Base-by-base conservation (phyloP, 2,888 invertebrate species). In the Hypercompe scribonia region DNA sequence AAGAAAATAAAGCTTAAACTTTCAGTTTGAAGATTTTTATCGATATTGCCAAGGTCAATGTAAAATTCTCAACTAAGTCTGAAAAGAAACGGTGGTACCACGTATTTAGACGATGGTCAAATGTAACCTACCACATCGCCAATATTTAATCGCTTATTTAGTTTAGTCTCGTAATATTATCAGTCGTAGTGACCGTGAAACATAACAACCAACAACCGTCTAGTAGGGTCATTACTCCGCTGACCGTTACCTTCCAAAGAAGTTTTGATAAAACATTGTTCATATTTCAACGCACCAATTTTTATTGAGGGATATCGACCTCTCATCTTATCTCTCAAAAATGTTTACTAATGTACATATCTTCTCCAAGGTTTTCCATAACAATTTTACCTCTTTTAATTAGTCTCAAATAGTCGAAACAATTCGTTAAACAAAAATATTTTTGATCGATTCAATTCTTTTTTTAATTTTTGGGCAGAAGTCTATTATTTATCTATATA, bases 141-240 rank as follows among this genome's bases (percentile, higher is more conserved):
- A 70, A 65, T 78, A 74, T 82, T 83, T 84, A 78, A 71, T 80
- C 78, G 74, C 77, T 76, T 79, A 78, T 76, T 76, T 77, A 74
- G 68, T 72, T 58, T 65, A 72, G 69, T 70, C 76, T 71, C 69
- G 66, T 73, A 34, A 70, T 75, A 71, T 85, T 85, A 83, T 85
- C 81, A 79, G 83, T 81, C 77, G 36, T 54, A 46, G 42, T 69
- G 65, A 39, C 42, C 65, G 72, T 68, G 72, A 72, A 61, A 73
- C 69, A 31, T 75, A 74, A 74, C 68, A 66, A 34, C 63, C 75
- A 74, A 74, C 68, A 66, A 34, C 63, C 75, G 65, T 72, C 81
- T 74, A 78, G 69, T 78, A 67, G 84, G 81, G 70, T 85, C 83
- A 83, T 73, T 85, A 85, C 73, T 78, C 85, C 79, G 75, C 78